Evolutionary conservation across 2,797 vertebrate species (phyloP).

Genomic region (Micrastur ruficollis): DNA sequence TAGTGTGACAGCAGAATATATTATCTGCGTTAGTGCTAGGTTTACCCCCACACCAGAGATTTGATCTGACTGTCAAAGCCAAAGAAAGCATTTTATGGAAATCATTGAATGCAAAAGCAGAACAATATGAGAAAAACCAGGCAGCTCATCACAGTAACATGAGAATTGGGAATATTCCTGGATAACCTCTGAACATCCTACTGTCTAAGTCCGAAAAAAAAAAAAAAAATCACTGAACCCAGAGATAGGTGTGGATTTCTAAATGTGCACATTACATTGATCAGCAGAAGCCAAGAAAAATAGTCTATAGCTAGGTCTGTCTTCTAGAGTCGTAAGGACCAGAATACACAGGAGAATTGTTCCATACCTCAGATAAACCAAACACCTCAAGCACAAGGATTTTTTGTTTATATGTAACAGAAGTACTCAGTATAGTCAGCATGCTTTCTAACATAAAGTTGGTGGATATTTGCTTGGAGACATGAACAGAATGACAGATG

Average conservation of each 20-base stretch:
- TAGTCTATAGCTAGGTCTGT: neutral
- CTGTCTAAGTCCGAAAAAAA: neutral
- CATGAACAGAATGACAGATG: neutral
- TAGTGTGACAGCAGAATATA: slow-evolving; percentile 48
- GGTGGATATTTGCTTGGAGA: neutral
- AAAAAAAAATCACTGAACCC: neutral
- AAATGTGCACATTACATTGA: neutral
- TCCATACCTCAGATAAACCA: neutral
- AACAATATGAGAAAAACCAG: neutral
- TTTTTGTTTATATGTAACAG: neutral
- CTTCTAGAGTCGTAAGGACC: neutral
- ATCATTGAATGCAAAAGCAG: neutral
- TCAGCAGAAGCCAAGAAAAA: neutral
- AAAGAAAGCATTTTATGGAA: neutral
- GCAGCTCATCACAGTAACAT: neutral
- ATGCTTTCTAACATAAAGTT: neutral
- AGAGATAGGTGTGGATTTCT: neutral
- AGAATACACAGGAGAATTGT: neutral
- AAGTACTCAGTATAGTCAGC: neutral
- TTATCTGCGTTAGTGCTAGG: neutral
- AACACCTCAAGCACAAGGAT: neutral
- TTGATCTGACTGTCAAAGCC: slow-evolving; percentile 17
- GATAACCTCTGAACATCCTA: neutral
- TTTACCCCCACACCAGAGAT: neutral
- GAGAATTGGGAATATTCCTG: neutral